A percentile compares a stretch with the other conserved stretches of the same genome.
phyloP scores from a whole-genome alignment of 2,888 invertebrate species.

The Pteria penguin region DNA sequence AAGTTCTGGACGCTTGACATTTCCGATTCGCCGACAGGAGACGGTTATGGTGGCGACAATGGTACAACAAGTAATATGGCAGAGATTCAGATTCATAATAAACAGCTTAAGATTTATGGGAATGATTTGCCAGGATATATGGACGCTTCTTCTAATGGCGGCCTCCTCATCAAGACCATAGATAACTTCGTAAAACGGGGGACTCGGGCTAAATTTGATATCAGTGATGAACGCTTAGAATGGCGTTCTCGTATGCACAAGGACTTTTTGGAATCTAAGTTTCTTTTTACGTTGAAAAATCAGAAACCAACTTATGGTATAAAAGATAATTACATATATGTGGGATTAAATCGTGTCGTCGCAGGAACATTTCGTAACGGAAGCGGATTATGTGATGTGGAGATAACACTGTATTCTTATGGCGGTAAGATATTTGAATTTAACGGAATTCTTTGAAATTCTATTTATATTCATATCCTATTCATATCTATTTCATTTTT shows the following conservation, averaged over 20 bases:
- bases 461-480: no score
- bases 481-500: no score
- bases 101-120: constrained; percentile 77
- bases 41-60: constrained; percentile 75
- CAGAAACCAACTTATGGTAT: constrained; percentile 68
- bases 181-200: constrained; percentile 73
- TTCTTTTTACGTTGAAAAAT: constrained; percentile 71
- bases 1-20: constrained; percentile 76
- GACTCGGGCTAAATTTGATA: constrained; percentile 60
- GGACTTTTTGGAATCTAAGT: constrained; percentile 73
- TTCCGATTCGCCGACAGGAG: constrained; percentile 73
- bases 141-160: constrained; percentile 75
- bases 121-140: constrained; percentile 74
- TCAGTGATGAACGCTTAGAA: constrained; percentile 72
- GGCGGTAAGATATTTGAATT: no score
- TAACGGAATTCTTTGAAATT: no score
- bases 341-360: constrained; percentile 77
- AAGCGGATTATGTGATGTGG: constrained; percentile 73
- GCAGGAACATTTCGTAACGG: constrained; percentile 73
- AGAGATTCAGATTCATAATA: constrained; percentile 75
- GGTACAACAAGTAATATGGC: constrained; percentile 74
- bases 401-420: constrained; percentile 61
- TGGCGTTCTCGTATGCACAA: constrained; percentile 66
- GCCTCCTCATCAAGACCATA: constrained; percentile 71
- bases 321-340: constrained; percentile 69